Base-by-base conservation (phyloP, 2,113 vertebrate genomes). In the Gavialis gangeticus region DNA sequence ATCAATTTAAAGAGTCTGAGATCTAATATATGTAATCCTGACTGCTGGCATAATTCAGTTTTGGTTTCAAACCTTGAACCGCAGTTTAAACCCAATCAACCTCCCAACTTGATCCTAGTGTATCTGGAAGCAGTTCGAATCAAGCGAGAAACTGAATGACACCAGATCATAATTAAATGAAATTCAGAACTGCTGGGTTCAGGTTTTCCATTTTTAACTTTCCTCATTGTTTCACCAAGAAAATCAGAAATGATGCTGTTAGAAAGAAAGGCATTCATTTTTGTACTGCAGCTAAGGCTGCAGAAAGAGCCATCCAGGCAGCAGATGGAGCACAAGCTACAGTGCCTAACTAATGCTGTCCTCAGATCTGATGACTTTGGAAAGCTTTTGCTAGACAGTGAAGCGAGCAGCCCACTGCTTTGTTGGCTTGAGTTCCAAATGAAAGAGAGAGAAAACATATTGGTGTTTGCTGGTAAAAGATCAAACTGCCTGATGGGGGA, bases 151-250 rank as follows among this genome's bases (percentile, higher is more conserved):
- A 83, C 56, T 63, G 75, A 67, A 27, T 91, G 85, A 73, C 6
- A 82, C 22, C 17, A 76, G 13, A 9, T 88, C 64, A 85, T 17
- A 86, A 94, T 34, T 64, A 57, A 88, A 82, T 76, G 6, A 63
- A 87, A 82, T 88, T 96, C 81, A 79, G 57, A 84, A 89, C 69
- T 24, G 34, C 34, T 77, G 67, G 86, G 67, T 82, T 96, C 77
- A 88, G 69, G 67, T 62, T 87, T 89, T 92, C 92, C 0, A 0
- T 83, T 2, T 77, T 64, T 58, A 85, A 60, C 37, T 17, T 2
- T 58, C 84, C 64, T 46, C 79, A 76, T 30, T 92, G 5, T 87
- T 91, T 88, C 62, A 94, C 88, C 46, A 63, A 4, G 84, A 93
- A 85, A 89, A 57, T 88, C 88, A 88, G 58, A 6, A 75, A 86